Percentiles rank a stretch among this genome's conserved stretches.
Conservation (phyloP, 23 tunicate genomes). For the Diplosoma virens region DNA sequence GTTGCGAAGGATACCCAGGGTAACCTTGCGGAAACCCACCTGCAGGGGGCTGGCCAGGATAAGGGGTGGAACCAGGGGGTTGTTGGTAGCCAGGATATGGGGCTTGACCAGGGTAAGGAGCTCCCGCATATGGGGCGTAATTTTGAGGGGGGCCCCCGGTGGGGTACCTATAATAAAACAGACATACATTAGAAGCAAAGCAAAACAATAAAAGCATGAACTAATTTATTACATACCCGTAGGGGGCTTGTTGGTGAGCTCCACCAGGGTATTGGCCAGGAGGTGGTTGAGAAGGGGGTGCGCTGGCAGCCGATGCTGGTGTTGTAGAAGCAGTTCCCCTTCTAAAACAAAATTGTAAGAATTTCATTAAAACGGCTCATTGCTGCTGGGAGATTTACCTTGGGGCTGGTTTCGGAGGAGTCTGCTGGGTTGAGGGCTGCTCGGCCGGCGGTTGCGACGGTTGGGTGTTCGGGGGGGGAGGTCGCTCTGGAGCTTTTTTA, state of each 20-base stretch:
- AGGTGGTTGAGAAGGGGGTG: conserved; percentile 49
- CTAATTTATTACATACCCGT: conserved; percentile 56
- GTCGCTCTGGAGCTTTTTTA: conserved; percentile 51
- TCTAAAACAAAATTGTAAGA: neutral
- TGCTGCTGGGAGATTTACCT: conserved; percentile 28
- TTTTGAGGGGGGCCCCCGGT: conserved; percentile 47
- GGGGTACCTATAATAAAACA: conserved; percentile 23
- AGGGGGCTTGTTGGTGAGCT: conserved; percentile 59
- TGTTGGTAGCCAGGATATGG: conserved; percentile 78
- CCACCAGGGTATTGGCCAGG: conserved; percentile 36
- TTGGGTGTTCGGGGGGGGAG: conserved; percentile 68
- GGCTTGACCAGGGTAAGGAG: conserved; percentile 20
- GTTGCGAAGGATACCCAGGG: conserved; percentile 54
- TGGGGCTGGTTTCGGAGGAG: conserved; percentile 75
- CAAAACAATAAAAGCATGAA: neutral
- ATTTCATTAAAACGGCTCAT: neutral
- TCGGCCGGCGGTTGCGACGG: conserved; percentile 36
- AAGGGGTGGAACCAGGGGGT: conserved; percentile 61
- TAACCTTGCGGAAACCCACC: conserved; percentile 13
- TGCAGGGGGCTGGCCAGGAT: conserved; percentile 51
- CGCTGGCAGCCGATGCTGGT: too few species aligned
- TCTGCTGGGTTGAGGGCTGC: conserved; percentile 18
- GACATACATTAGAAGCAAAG: neutral
- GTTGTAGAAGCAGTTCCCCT: too few species aligned
- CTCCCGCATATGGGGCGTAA: conserved; percentile 44